phyloP scores from a whole-genome alignment of 2,113 vertebrate species.

The Equus przewalskii region DNA sequence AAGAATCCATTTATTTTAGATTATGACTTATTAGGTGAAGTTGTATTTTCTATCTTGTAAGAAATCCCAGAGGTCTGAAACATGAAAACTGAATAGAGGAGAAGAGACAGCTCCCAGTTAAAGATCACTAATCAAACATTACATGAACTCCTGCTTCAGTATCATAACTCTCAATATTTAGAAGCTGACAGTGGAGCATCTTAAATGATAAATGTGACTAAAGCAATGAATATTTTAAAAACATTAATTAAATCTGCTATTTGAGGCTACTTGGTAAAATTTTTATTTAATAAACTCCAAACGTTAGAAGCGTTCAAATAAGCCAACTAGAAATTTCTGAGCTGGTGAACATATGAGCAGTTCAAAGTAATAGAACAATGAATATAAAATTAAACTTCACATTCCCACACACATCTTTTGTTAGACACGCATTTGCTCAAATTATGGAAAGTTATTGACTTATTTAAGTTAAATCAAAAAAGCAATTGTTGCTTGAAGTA shows the following conservation, averaged over 20 bases:
- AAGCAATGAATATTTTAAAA: constrained; percentile 50
- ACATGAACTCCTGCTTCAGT: not conserved
- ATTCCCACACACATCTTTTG: constrained; percentile 72
- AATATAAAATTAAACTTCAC: constrained; percentile 72
- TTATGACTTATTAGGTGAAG: not conserved
- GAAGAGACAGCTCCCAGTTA: not conserved
- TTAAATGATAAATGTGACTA: constrained; percentile 9
- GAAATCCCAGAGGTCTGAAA: not conserved
- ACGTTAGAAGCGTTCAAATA: constrained; percentile 17
- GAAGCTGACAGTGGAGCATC: not conserved
- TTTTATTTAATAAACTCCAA: constrained; percentile 65
- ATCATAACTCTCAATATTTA: not conserved
- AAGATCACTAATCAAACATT: constrained; percentile 5
- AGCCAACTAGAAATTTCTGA: constrained; percentile 69
- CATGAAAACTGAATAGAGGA: not conserved
- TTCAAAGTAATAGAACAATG: constrained; percentile 72
- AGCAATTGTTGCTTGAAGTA: constrained; percentile 19
- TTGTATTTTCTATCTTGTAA: not conserved
- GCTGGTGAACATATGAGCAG: not conserved
- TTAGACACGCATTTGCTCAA: constrained; percentile 65
- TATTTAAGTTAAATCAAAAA: constrained; percentile 36
- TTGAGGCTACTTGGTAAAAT: constrained; percentile 33
- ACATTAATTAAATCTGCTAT: constrained; percentile 28
- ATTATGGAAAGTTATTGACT: constrained; percentile 70
- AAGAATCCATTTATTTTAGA: not conserved